Percentiles rank a stretch among this genome's conserved stretches.
Conservation (phyloP, 2,113 vertebrate species). For the Lota lota region DNA sequence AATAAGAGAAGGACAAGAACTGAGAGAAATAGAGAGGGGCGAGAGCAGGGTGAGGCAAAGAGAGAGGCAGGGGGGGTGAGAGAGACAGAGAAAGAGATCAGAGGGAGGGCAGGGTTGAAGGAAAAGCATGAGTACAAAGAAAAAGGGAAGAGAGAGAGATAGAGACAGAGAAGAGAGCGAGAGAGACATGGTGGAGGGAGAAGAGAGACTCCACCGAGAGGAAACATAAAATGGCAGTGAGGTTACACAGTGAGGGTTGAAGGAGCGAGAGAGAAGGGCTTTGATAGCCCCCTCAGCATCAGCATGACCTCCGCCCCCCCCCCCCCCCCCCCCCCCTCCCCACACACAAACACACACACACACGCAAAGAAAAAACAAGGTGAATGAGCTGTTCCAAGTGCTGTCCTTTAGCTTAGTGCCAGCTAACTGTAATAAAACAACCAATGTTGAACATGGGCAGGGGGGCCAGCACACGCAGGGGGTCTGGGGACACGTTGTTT, state of each 20-base stretch:
- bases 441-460: too few relatives aligned
- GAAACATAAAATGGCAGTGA: too few relatives aligned
- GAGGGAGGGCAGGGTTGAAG: too few relatives aligned
- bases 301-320: too few relatives aligned
- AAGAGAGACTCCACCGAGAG: not conserved
- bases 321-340: too few relatives aligned
- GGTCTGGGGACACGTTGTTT: too few relatives aligned
- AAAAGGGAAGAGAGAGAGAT: not conserved
- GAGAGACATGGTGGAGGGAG: not conserved
- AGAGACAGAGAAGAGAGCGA: not conserved
- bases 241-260: not conserved
- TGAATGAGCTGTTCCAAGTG: constrained; percentile 60
- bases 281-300: too few relatives aligned
- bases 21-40: not conserved
- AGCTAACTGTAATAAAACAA: constrained; percentile 65
- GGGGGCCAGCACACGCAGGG: too few relatives aligned
- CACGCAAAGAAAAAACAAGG: constrained; percentile 55
- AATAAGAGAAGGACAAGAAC: too few relatives aligned
- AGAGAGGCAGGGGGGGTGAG: not conserved
- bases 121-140: not conserved
- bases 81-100: not conserved
- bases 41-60: not conserved
- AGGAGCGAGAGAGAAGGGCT: not conserved
- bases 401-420: constrained; percentile 62
- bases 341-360: constrained; percentile 2